Base-by-base conservation (phyloP, 2,888 invertebrate species). In the Catocala nupta region DNA sequence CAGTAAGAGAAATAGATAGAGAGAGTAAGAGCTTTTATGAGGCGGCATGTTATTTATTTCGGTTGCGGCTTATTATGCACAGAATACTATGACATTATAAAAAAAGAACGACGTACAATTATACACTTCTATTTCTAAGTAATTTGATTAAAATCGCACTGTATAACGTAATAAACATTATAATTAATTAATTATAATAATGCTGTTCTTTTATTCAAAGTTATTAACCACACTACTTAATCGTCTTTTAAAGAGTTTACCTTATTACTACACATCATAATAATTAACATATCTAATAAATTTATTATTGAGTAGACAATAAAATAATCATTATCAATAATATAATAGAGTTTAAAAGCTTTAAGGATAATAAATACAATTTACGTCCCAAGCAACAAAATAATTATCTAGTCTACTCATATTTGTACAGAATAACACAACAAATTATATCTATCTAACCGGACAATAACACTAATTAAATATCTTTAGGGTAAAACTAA, bases 381-480 rank as follows among this genome's bases (percentile, higher is more conserved):
- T 36, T 39, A 39, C 39, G 16, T 9, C 13, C 39, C 48, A 47
- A 33, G 34, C 33, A 13, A 39, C 36, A 13, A 10, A 34, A 34
- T 33, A 44, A 54, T 53, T 43, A 33, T 50, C 55, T 48, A 59
- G 10, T 55, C 52, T 67, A 68, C 48, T 49, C 50, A n/a, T 48
- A 13, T 49, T 53, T 42, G 48, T 56, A 56, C 59, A 70, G 62
- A 64, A 54, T 65, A 43, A 10, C n/a, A 43, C 10, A 43, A 43
- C 5, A 3, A 43, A 43, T 43, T 13, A 45, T 45, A 13, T 45
- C 45, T 39, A 39, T 39, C 36, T 39, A 39, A 39, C 2, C 25
- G 25, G 75, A 75, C 73, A 68, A 75, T 55, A 62, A 69, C 39
- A 69, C 58, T 58, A 57, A n/a, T 60, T 64, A 34, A 71, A 25